phyloP scores from a whole-genome alignment of 2,797 vertebrate genomes.

The Phataginus tetradactyla region DNA sequence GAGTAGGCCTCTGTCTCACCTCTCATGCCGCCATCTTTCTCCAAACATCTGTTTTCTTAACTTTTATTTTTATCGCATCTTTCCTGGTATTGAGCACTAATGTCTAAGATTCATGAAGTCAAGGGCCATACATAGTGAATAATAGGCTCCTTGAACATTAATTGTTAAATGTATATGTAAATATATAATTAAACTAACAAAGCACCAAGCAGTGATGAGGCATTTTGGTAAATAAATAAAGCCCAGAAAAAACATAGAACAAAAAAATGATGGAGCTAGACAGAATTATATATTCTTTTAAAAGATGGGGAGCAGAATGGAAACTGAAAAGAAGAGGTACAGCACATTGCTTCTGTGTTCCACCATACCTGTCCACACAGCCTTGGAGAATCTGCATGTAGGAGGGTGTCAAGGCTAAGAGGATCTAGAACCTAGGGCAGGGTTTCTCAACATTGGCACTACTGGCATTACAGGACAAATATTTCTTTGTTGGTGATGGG shows the following conservation, averaged over 20 bases:
- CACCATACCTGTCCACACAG: background rate
- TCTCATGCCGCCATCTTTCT: no score
- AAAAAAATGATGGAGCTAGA: background rate
- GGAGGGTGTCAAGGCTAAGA: background rate
- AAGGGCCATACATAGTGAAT: background rate
- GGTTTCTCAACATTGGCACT: background rate
- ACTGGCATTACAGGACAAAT: background rate
- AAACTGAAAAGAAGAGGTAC: background rate
- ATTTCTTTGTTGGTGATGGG: background rate
- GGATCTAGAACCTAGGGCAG: background rate
- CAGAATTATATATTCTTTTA: background rate
- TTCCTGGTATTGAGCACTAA: background rate
- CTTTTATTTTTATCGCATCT: background rate
- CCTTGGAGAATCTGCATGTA: background rate
- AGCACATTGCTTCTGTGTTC: background rate
- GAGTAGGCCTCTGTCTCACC: no score
- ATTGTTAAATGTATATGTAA: background rate
- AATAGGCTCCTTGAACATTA: background rate
- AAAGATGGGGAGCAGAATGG: background rate
- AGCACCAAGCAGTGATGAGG: background rate
- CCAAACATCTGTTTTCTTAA: background rate
- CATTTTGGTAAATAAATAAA: background rate
- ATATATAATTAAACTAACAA: background rate
- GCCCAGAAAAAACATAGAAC: background rate
- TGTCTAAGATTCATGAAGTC: background rate